phyloP scores from a whole-genome alignment of 2,797 vertebrate genomes.

The Neostethus bicornis region DNA sequence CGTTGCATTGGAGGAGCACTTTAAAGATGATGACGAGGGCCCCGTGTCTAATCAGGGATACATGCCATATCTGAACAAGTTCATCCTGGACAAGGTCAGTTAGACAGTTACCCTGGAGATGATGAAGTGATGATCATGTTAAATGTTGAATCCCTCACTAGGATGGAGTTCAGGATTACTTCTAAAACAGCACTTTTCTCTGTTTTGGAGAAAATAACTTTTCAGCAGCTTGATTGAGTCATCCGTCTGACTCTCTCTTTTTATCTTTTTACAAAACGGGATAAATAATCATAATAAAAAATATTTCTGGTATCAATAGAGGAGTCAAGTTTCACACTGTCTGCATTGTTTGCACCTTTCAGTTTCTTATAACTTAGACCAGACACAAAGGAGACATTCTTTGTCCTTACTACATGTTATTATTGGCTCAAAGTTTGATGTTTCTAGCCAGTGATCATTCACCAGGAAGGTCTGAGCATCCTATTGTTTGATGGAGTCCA shows the following conservation, averaged over 20 bases:
- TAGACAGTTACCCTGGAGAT: background rate
- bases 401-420: too few species aligned
- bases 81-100: slow-evolving; percentile 96
- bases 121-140: background rate
- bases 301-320: background rate
- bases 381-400: too few species aligned
- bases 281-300: background rate
- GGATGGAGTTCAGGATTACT: background rate
- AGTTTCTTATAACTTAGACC: too few species aligned
- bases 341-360: background rate
- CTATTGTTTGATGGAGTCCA: too few species aligned
- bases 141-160: background rate
- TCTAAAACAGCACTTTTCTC: slow-evolving; percentile 1
- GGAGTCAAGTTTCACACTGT: background rate
- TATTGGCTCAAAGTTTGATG: too few species aligned
- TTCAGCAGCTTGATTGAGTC: slow-evolving; percentile 9
- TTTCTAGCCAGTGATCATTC: too few species aligned
- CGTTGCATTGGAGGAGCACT: slow-evolving; percentile 95
- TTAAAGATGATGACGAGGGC: slow-evolving; percentile 95
- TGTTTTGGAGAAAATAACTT: background rate
- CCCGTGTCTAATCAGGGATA: slow-evolving; percentile 98
- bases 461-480: too few species aligned
- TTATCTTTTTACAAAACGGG: slow-evolving; percentile 2
- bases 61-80: slow-evolving; percentile 98
- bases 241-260: slow-evolving; percentile 1